Evolutionary conservation across 2,113 vertebrate genomes (phyloP), one percentile per base, ranked within the genome.

Genomic region (Pogona vitticeps): DNA sequence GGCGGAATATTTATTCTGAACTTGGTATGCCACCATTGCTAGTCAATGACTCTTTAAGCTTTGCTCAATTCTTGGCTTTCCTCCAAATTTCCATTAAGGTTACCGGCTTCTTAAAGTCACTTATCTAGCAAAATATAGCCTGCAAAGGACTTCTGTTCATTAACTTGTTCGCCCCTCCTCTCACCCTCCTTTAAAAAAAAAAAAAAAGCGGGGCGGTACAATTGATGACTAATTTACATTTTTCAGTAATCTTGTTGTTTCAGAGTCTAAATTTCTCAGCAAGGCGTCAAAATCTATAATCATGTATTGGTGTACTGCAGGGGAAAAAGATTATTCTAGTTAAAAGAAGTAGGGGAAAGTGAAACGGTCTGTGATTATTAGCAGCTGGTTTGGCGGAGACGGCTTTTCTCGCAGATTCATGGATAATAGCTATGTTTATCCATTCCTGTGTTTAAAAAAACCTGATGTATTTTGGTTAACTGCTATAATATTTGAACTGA

Each of bases 1-100:
- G 23, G 28, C 0, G 0, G 0, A 67, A 28, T 17, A 2, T 85
- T n/a, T 79, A 63, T 14, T 0, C 0, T 20, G 36, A 0, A 1
- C 8, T 20, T 17, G 0, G 14, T 63, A 83, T 86, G 76, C 36
- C 61, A 3, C 46, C 31, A 14, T 28, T 72, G 21, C 10, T 2
- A 2, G 23, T n/a, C 82, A 59, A n/a, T 33, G 38, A 56, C 56
- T 89, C 63, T 71, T 0, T 13, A n/a, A 80, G 6, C 56, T 56
- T 40, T n/a, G 38, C 4, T 42, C 56, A 76, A 73, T n/a, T n/a
- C 1, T 14, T 9, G 59, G 1, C 71, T 76, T 46, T 58, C n/a
- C 36, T 1, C 23, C 59, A 65, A 14, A 63, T 21, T 0, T 0
- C 10, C 59, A 17, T 56, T 36, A 33, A 3, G 5, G 73, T 76